A percentile compares a stretch with the other conserved stretches of the same genome.
Conservation (phyloP, 2,797 vertebrate genomes). For the Mormyrus proboscirostris region DNA sequence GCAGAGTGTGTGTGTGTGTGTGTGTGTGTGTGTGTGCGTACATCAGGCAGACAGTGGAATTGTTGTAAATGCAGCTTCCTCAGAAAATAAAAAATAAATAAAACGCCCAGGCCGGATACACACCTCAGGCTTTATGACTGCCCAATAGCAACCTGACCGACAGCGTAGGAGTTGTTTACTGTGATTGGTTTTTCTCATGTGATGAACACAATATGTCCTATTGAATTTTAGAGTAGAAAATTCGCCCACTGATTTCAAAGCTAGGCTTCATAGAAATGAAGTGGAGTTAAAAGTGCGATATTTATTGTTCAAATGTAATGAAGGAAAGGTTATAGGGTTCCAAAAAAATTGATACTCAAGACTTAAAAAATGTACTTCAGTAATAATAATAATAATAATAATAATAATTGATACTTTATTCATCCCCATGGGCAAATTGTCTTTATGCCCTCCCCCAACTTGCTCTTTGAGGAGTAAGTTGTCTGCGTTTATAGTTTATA, state of each 20-base stretch:
- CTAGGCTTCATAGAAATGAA: neutral
- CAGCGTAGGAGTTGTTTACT: too few species aligned
- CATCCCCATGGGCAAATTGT: too few species aligned
- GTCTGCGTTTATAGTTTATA: neutral
- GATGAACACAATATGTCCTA: neutral
- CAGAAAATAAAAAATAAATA: neutral
- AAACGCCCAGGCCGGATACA: neutral
- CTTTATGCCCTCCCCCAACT: too few species aligned
- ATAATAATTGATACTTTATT: too few species aligned
- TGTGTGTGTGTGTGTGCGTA: too few species aligned
- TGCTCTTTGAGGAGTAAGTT: too few species aligned
- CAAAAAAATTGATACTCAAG: neutral
- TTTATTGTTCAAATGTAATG: neutral
- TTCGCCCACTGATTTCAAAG: neutral
- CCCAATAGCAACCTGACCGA: too few species aligned
- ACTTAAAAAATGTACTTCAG: neutral
- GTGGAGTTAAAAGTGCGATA: neutral
- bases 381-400: neutral
- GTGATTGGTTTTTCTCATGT: neutral
- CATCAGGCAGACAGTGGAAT: neutral
- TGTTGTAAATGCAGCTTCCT: neutral
- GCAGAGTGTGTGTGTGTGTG: too few species aligned
- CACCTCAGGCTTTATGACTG: neutral
- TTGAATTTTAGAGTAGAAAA: neutral
- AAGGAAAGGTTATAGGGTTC: neutral